Percentiles rank a stretch among this genome's conserved stretches.
Evolutionary conservation across 2,113 vertebrate genomes (phyloP).

Genomic region (Corvus moneduloides): DNA sequence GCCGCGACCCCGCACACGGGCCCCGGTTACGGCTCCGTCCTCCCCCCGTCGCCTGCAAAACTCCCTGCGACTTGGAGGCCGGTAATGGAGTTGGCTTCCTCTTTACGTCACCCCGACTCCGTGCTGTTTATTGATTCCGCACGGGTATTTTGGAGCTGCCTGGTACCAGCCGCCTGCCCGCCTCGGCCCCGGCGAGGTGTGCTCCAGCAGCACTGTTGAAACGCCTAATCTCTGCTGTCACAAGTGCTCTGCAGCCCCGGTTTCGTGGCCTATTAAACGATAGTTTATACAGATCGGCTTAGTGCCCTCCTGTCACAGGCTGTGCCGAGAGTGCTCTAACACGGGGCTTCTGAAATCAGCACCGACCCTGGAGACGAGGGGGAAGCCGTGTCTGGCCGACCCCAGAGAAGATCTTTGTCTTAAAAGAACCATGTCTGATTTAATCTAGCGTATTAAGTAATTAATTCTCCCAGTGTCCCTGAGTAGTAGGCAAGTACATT

Average conservation of each 20-base stretch:
- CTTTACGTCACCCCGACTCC: constrained; percentile 20
- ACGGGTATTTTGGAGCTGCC: neutral
- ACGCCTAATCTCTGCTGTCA: neutral
- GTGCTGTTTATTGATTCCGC: constrained; percentile 36
- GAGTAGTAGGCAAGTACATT: neutral
- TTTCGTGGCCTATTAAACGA: neutral
- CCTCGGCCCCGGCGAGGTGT: neutral
- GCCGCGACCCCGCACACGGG: neutral
- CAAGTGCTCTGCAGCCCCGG: neutral
- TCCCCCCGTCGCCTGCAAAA: neutral
- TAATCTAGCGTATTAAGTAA: constrained; percentile 24
- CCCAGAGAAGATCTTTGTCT: neutral
- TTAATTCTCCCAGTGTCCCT: neutral
- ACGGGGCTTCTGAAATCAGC: neutral
- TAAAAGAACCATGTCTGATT: neutral
- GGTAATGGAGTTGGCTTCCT: constrained; percentile 10
- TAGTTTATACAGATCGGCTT: neutral
- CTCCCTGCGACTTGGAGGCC: constrained; percentile 1
- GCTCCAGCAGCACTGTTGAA: neutral
- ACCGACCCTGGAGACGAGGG: neutral
- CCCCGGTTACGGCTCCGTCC: neutral
- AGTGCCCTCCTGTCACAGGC: neutral
- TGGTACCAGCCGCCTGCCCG: neutral
- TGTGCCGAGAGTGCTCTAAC: neutral
- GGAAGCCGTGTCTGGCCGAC: neutral